Evolutionary conservation across 2,797 vertebrate genomes (phyloP).

Genomic region (Pygocentrus nattereri): DNA sequence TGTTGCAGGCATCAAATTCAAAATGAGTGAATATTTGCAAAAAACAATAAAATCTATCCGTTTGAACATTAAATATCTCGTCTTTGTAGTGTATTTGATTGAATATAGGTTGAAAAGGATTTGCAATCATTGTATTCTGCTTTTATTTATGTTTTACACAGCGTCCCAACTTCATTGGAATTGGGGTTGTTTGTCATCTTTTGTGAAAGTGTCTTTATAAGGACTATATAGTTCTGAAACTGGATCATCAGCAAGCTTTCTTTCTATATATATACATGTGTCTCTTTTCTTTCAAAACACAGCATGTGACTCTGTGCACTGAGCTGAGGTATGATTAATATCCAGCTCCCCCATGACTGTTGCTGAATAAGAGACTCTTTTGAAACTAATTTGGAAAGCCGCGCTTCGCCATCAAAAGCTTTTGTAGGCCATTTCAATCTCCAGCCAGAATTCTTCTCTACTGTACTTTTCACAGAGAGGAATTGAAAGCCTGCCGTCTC

Average conservation of each 20-base stretch:
- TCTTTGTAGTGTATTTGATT: too few species aligned
- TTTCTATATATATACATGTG: too few species aligned
- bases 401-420: conserved; percentile 2
- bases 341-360: conserved; percentile 12
- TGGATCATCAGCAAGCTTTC: background rate
- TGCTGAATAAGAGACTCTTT: conserved; percentile 25
- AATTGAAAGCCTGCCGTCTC: conserved; percentile 76
- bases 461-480: conserved; percentile 68
- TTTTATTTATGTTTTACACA: too few species aligned
- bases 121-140: too few species aligned
- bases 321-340: conserved; percentile 29
- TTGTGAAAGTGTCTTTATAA: background rate
- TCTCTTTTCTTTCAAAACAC: background rate
- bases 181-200: too few species aligned
- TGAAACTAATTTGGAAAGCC: conserved; percentile 20
- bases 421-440: conserved; percentile 16
- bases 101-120: too few species aligned
- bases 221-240: background rate
- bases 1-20: too few species aligned
- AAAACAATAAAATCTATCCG: too few species aligned
- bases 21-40: too few species aligned
- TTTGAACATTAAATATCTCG: too few species aligned
- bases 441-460: conserved; percentile 7
- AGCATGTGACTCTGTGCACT: background rate
- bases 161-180: too few species aligned